phyloP scores from a whole-genome alignment of 1,140 invertebrate species.

The Archivesica marissinica region DNA sequence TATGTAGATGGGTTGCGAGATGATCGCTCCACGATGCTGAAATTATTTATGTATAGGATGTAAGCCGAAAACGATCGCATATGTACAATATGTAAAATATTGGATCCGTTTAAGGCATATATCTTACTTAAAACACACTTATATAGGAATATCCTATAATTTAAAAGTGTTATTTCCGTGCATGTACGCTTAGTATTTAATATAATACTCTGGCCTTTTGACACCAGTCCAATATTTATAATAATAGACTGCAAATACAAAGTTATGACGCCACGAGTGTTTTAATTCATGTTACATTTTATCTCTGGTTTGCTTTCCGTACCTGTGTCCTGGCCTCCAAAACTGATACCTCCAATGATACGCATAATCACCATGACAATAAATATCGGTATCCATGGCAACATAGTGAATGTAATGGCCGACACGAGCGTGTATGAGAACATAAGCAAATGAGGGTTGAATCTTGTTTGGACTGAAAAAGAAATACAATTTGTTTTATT shows the following conservation, averaged over 20 bases:
- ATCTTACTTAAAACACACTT: too few species aligned
- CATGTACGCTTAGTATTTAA: not conserved
- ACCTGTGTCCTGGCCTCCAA: slow-evolving; percentile 45
- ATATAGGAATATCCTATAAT: too few species aligned
- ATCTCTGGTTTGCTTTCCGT: not conserved
- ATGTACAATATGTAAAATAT: too few species aligned
- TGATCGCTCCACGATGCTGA: too few species aligned
- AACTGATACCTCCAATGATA: slow-evolving; percentile 21
- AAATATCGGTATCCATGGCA: slow-evolving; percentile 34
- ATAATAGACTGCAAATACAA: not conserved
- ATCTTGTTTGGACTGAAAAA: slow-evolving; percentile 31
- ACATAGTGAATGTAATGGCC: slow-evolving; percentile 14
- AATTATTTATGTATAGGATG: too few species aligned
- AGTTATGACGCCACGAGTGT: not conserved
- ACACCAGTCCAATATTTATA: too few species aligned
- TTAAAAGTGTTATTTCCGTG: too few species aligned
- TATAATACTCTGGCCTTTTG: too few species aligned
- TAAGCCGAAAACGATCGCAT: too few species aligned
- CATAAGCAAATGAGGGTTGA: slow-evolving; percentile 24
- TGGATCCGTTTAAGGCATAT: too few species aligned
- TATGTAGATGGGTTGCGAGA: too few species aligned
- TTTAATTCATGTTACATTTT: not conserved
- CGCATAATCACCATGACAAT: slow-evolving; percentile 24
- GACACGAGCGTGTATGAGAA: slow-evolving; percentile 19
- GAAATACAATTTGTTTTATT: too few species aligned